These are phyloP conservation scores for Hydrotaea diabolus DNA, from an alignment of 2,888 invertebrate species.

Conservation along the genomic window DNA sequence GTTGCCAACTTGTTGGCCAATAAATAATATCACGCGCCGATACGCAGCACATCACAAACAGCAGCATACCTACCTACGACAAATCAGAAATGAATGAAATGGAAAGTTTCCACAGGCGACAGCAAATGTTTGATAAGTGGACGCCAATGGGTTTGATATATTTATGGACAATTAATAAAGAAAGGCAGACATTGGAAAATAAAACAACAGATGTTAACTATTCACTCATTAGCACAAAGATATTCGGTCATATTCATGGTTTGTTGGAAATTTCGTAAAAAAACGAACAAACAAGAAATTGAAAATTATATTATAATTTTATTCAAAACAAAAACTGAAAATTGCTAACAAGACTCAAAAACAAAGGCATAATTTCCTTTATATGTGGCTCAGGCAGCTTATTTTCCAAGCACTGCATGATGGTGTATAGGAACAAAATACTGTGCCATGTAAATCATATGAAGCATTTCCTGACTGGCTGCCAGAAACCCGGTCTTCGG, in stretches of 20 bases:
- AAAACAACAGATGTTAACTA: slow-evolving; percentile 13
- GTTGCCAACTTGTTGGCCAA: slow-evolving; percentile 50
- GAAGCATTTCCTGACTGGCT: slow-evolving; percentile 27
- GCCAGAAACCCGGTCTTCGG: slow-evolving; percentile 2
- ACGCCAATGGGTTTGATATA: slow-evolving; percentile 8
- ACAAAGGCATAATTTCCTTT: slow-evolving; percentile 19
- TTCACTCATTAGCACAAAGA: not conserved
- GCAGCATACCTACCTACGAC: not conserved
- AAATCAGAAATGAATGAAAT: not conserved
- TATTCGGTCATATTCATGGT: not conserved
- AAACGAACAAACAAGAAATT: too few species aligned
- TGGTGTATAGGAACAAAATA: slow-evolving; percentile 26
- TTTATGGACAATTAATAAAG: slow-evolving; percentile 11
- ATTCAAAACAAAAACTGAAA: not conserved
- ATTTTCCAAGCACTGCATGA: not conserved
- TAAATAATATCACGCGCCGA: slow-evolving; percentile 50
- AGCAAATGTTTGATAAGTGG: not conserved
- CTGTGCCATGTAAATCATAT: slow-evolving; percentile 26
- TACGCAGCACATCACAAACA: too few species aligned
- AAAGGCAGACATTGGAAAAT: not conserved
- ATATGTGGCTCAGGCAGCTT: not conserved
- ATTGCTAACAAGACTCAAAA: too few species aligned
- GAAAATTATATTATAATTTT: not conserved
- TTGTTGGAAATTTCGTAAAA: not conserved
- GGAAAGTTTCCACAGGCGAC: not conserved